A percentile compares a stretch with the other conserved stretches of the same genome.
Conservation (phyloP, 2,797 vertebrate genomes). For the Muscicapa comitata region DNA sequence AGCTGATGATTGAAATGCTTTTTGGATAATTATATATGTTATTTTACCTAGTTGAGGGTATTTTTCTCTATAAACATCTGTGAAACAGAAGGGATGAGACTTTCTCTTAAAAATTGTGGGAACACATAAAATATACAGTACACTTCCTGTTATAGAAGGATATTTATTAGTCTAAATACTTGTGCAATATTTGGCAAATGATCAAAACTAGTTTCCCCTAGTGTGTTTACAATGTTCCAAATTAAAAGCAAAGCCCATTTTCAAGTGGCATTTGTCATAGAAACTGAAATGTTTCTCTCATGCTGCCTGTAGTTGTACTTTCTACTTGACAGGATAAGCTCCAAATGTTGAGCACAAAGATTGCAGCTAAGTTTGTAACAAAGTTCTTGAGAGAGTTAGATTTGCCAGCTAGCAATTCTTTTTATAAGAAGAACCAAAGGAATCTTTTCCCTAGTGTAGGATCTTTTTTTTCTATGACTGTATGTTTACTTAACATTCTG, state of each 20-base stretch:
- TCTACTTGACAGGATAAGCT: conserved; percentile 22
- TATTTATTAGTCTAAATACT: conserved; percentile 65
- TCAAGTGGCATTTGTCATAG: conserved; percentile 42
- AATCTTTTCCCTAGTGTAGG: not conserved
- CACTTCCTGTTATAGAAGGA: conserved; percentile 51
- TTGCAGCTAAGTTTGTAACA: not conserved
- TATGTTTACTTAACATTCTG: conserved; percentile 67
- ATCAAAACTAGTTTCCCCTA: conserved; percentile 43
- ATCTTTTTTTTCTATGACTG: conserved; percentile 32
- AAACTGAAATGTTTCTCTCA: conserved; percentile 18
- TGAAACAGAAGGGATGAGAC: conserved; percentile 40
- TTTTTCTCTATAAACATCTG: conserved; percentile 38
- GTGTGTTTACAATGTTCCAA: conserved; percentile 51
- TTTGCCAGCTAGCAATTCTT: not conserved
- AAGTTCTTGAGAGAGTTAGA: conserved; percentile 23
- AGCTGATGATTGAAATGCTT: not conserved
- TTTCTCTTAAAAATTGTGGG: conserved; percentile 60
- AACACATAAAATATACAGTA: conserved; percentile 58
- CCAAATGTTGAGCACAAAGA: conserved; percentile 3
- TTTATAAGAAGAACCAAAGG: not conserved
- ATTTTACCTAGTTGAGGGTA: not conserved
- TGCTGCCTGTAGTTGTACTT: conserved; percentile 13
- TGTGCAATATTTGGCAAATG: conserved; percentile 61
- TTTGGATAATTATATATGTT: not conserved
- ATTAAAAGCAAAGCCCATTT: conserved; percentile 47